These are phyloP conservation scores for Eledone cirrhosa DNA, from an alignment of 2,888 invertebrate genomes.

Conservation along the genomic window DNA sequence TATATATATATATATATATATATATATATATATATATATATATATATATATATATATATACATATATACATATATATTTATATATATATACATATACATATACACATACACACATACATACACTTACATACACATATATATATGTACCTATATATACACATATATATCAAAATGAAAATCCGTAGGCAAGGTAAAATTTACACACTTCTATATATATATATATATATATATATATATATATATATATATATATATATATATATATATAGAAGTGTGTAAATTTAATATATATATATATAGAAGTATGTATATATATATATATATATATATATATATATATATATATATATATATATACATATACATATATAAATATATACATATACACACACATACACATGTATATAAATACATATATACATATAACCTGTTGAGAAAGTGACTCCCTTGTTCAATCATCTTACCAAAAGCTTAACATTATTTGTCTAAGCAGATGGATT, in stretches of 20 bases:
- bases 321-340: not conserved
- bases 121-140: not conserved
- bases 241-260: too few relatives aligned
- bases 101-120: not conserved
- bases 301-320: not conserved
- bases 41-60: not conserved
- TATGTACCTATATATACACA: not conserved
- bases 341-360: not conserved
- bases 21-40: not conserved
- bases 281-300: too few relatives aligned
- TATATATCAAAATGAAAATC: too few relatives aligned
- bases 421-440: not conserved
- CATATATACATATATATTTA: not conserved
- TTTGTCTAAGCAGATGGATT: too few relatives aligned
- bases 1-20: not conserved
- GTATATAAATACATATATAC: not conserved
- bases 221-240: too few relatives aligned
- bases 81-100: not conserved
- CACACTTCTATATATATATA: too few relatives aligned
- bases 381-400: not conserved
- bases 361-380: not conserved
- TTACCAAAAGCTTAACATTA: too few relatives aligned
- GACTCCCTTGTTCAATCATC: too few relatives aligned
- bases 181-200: not conserved
- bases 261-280: too few relatives aligned